Conservation (phyloP, 64 coral and sea anemone genomes). For the Stichodactyla mertensii region DNA sequence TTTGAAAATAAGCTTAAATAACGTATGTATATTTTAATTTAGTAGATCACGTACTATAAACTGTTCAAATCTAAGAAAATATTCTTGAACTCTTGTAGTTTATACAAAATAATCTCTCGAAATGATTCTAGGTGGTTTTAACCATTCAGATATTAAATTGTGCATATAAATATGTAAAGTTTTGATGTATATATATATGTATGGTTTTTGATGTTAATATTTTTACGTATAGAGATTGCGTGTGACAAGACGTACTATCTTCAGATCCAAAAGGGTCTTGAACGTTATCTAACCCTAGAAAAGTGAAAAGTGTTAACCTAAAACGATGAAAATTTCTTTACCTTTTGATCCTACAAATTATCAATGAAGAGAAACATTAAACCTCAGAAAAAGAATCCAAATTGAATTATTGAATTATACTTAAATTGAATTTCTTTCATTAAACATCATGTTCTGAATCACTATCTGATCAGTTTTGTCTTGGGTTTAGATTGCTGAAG, state of each 20-base stretch:
- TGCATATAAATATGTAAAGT: background rate
- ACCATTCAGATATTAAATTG: background rate
- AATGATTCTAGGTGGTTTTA: background rate
- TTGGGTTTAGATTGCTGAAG: background rate
- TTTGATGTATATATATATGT: too few species aligned
- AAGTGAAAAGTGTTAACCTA: background rate
- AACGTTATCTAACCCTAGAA: background rate
- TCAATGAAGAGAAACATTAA: too few species aligned
- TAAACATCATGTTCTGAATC: too few species aligned
- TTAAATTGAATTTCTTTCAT: too few species aligned
- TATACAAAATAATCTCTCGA: background rate
- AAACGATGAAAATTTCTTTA: too few species aligned
- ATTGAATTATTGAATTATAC: too few species aligned
- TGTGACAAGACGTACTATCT: background rate
- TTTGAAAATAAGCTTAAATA: background rate
- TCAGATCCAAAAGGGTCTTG: background rate
- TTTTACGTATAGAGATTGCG: background rate
- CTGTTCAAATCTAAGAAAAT: background rate
- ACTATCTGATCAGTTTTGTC: background rate
- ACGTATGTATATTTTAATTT: background rate
- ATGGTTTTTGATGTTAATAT: background rate
- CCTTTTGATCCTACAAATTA: too few species aligned
- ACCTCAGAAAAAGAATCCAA: too few species aligned
- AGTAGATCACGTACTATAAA: background rate
- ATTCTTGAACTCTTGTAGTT: background rate